Evolutionary conservation across 64 coral and sea anemone genomes (phyloP), one percentile per base, ranked within the genome.

Genomic region (Pachyseris speciosa): DNA sequence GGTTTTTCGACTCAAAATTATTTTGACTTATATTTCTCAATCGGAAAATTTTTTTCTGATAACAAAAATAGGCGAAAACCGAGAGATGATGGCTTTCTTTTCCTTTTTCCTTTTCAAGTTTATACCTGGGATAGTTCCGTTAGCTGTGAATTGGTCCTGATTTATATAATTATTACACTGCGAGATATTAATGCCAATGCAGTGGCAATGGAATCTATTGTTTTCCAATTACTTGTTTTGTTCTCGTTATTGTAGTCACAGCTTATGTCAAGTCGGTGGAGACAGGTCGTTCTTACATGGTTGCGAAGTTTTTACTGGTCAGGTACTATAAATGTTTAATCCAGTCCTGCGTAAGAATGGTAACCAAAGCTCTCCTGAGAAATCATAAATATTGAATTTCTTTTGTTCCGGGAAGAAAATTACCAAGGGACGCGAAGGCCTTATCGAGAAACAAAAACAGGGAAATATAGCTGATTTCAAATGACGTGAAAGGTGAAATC

Each of bases 301-400:
- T 57, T 11, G 49, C 12, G 22, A 58, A 81, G 77, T 61, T 61
- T 61, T 81, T 53, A 59, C 77, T 81, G 77, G 77, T 81, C 77
- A 38, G 32, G 13, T 9, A 57, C n/a, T 61, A 63, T 81, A 10
- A 81, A 81, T 81, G 77, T 81, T 81, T 81, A 81, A 81, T 81
- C 36, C 17, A n/a, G 52, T 63, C 77, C 53, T 81, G 77, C 77
- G 52, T 81, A 25, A 81, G 63, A 63, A 63, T 61, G 77, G 77
- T 32, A 57, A 81, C 51, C 36, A 37, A 71, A 22, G 17, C 22
- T 81, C 77, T 22, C 39, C 51, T 16, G 15, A 81, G 77, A 37
- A 19, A 81, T 81, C 77, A 81, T 81, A 61, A 81, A 81, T 81
- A 81, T 81, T 81, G 77, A 81, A 81, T 81, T 81, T 81, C 77